Percentiles rank a stretch among this genome's conserved stretches.
Evolutionary conservation across 2,888 invertebrate genomes (phyloP).

Genomic region (Liopterus haemorrhoidalis): DNA sequence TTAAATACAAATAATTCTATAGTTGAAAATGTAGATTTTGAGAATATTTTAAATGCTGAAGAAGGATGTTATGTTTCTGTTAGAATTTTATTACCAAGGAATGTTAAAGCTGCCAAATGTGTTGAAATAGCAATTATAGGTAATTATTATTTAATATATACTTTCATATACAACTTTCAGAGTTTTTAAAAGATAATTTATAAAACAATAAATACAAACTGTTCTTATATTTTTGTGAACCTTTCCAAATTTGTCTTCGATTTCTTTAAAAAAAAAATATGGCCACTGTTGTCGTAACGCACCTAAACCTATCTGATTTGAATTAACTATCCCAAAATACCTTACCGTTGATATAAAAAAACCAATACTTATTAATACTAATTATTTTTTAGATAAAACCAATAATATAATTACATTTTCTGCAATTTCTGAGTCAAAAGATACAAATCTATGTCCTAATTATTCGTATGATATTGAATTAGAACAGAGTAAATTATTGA

Average conservation of each 20-base stretch:
- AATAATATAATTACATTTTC: constrained; percentile 46
- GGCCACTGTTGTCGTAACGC: no score
- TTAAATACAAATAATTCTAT: constrained; percentile 37
- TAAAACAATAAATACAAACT: no score
- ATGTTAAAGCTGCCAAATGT: constrained; percentile 34
- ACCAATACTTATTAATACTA: constrained; percentile 44
- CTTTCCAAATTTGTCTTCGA: no score
- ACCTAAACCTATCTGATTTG: no score
- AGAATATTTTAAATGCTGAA: constrained; percentile 29
- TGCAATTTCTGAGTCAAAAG: constrained; percentile 44
- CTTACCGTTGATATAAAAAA: constrained; percentile 35
- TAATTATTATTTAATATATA: constrained; percentile 36
- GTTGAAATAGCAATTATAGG: constrained; percentile 37
- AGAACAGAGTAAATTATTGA: constrained; percentile 38
- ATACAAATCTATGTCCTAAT: constrained; percentile 46
- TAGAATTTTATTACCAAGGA: constrained; percentile 45
- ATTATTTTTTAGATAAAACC: constrained; percentile 43
- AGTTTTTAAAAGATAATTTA: no score
- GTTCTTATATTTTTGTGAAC: no score
- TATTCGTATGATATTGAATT: constrained; percentile 48
- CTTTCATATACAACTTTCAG: constrained; percentile 44
- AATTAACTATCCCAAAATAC: no score
- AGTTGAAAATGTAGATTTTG: constrained; percentile 31
- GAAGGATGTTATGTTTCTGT: constrained; percentile 42
- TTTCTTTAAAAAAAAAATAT: no score